Evolutionary conservation across 2,888 invertebrate species (phyloP).

Genomic region (Drosophila paramelanica): DNA sequence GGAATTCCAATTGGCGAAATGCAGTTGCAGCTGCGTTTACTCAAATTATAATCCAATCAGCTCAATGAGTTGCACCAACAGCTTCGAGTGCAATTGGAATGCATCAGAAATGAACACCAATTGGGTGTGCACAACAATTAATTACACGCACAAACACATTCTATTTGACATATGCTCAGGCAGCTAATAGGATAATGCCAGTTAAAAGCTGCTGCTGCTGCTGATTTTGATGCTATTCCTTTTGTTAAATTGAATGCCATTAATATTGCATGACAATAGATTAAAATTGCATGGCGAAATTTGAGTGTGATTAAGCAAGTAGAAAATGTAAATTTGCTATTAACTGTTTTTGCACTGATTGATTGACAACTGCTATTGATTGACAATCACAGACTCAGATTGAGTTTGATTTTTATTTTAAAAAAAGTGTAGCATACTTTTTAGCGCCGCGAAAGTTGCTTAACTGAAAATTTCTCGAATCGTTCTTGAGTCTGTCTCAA

Average conservation of each 20-base stretch:
- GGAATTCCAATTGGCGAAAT: background rate
- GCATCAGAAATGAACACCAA: slow-evolving; percentile 23
- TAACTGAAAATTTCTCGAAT: background rate
- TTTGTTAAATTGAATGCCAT: slow-evolving; percentile 27
- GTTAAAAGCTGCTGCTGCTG: slow-evolving; percentile 3
- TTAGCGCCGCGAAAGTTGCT: slow-evolving; percentile 4
- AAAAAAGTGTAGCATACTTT: slow-evolving; percentile 46
- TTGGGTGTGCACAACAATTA: slow-evolving; percentile 23
- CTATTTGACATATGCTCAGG: slow-evolving; percentile 3
- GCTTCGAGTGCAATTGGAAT: slow-evolving; percentile 18
- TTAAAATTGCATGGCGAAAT: slow-evolving; percentile 4
- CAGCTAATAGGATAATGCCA: slow-evolving; percentile 23
- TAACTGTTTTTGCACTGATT: slow-evolving; percentile 12
- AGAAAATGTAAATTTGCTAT: slow-evolving; percentile 9
- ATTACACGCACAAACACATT: slow-evolving; percentile 9
- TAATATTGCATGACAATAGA: slow-evolving; percentile 14
- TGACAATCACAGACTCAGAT: background rate
- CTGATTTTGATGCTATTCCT: background rate
- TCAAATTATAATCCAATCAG: slow-evolving; percentile 1
- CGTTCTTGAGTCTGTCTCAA: slow-evolving; percentile 11
- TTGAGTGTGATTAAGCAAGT: background rate
- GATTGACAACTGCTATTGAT: slow-evolving; percentile 21
- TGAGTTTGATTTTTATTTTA: too few species aligned
- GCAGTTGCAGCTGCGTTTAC: too few species aligned
- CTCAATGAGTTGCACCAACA: slow-evolving; percentile 1